Conservation (phyloP, 1,140 invertebrate genomes). For the Achatina immaculata region DNA sequence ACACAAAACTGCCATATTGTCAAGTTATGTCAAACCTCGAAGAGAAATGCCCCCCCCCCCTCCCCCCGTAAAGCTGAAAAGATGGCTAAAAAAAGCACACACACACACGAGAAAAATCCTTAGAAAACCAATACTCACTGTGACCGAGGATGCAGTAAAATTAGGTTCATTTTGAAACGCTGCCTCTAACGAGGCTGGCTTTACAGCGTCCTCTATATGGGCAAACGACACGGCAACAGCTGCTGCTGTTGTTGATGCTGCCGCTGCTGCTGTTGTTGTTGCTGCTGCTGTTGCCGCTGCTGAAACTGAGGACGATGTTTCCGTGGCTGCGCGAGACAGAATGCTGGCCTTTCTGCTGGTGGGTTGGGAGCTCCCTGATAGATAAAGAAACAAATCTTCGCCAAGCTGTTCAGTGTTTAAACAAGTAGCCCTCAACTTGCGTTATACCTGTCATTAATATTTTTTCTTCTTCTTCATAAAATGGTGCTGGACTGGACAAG, state of each 20-base stretch:
- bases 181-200: not conserved
- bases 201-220: not conserved
- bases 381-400: not conserved
- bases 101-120: too few relatives aligned
- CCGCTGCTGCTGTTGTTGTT: constrained; percentile 12
- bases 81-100: too few relatives aligned
- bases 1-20: too few relatives aligned
- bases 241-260: constrained; percentile 27
- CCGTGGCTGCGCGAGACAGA: constrained; percentile 27
- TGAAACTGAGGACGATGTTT: constrained; percentile 12
- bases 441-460: not conserved
- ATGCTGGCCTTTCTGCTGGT: constrained; percentile 35
- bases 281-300: not conserved
- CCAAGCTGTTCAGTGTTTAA: not conserved
- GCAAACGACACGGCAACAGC: not conserved
- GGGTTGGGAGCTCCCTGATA: constrained; percentile 13
- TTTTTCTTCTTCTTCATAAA: too few relatives aligned
- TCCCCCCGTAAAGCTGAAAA: too few relatives aligned
- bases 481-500: too few relatives aligned
- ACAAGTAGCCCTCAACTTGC: not conserved
- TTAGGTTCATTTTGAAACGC: not conserved
- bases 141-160: not conserved
- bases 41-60: too few relatives aligned
- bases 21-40: too few relatives aligned
- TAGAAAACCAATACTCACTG: not conserved